Base-by-base conservation (phyloP, 2,113 vertebrate genomes). In the Eubucco bourcierii region DNA sequence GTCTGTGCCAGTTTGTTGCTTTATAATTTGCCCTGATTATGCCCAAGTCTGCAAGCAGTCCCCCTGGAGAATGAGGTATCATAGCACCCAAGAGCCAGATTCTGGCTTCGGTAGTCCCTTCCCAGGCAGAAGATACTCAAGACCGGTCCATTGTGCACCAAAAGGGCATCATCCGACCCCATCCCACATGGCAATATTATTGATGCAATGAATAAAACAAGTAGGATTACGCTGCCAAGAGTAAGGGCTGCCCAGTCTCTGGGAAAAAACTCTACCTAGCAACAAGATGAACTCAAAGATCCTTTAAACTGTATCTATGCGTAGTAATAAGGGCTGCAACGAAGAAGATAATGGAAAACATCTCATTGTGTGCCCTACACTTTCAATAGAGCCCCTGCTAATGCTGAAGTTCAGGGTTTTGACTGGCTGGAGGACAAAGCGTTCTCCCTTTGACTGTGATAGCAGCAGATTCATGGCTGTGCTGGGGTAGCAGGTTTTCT, bases 351-450 rank as follows among this genome's bases (percentile, higher is more conserved):
- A 96, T 87, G 88, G 89, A 80, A 95, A 93, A 74, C 80, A 85
- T 93, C 61, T 89, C 93, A 87, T 85, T 89, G 94, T 91, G 87
- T 82, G 67, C 21, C 12, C 72, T 15, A 29, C 70, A 27, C 64
- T 83, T 88, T 46, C 75, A 90, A 74, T 37, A 87, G 79, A 82
- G 87, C 68, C 64, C 77, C 87, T 52, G 76, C 60, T 92, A 91
- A 90, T 28, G 92, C n/a, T 95, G 88, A 97, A 97, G 94, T 92
- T 97, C 31, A 90, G 89, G 61, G 64, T 95, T 96, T 87, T 90
- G 94, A 66, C 86, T 78, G 79, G 64, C 67, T 81, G 88, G 84
- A 33, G 71, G 92, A 96, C 95, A 96, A 94, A 78, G 78, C 41
- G 15, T 88, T 74, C 77, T 63, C 92, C 90, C 85, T 88, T 77